These are phyloP conservation scores for Oryzias woworae DNA, from an alignment of 2,113 vertebrate species.

Conservation along the genomic window DNA sequence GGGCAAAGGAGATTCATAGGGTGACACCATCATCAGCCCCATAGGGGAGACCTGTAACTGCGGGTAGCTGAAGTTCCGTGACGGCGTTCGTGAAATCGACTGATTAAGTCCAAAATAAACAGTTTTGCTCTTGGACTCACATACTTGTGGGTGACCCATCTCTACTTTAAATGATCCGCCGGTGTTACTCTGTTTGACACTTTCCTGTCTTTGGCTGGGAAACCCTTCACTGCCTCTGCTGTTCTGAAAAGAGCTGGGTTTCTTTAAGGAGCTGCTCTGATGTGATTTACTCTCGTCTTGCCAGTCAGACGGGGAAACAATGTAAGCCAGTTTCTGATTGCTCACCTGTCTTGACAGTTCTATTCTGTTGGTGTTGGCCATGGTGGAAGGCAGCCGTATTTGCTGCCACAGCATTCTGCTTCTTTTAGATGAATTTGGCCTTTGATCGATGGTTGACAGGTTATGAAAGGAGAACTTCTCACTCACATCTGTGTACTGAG, in stretches of 20 bases:
- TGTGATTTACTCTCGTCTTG: constrained; percentile 78
- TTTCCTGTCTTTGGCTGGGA: constrained; percentile 74
- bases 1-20: constrained; percentile 87
- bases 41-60: constrained; percentile 77
- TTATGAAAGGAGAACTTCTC: constrained; percentile 83
- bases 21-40: constrained; percentile 83
- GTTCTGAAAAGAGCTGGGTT: constrained; percentile 63
- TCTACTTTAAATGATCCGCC: constrained; percentile 76
- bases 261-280: constrained; percentile 71
- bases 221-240: constrained; percentile 78
- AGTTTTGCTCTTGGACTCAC: constrained; percentile 81
- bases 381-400: constrained; percentile 71
- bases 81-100: constrained; percentile 69
- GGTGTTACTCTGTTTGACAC: constrained; percentile 68
- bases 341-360: constrained; percentile 82
- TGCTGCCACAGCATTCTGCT: constrained; percentile 86
- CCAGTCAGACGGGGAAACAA: constrained; percentile 81
- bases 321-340: constrained; percentile 83
- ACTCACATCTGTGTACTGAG: constrained; percentile 74
- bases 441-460: constrained; percentile 81
- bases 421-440: constrained; percentile 79
- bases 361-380: constrained; percentile 78
- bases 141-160: constrained; percentile 72
- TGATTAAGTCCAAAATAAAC: constrained; percentile 83
- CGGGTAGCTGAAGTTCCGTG: constrained; percentile 76